Evolutionary conservation across 1,140 invertebrate genomes (phyloP).

Genomic region (Drosophila nannoptera): DNA sequence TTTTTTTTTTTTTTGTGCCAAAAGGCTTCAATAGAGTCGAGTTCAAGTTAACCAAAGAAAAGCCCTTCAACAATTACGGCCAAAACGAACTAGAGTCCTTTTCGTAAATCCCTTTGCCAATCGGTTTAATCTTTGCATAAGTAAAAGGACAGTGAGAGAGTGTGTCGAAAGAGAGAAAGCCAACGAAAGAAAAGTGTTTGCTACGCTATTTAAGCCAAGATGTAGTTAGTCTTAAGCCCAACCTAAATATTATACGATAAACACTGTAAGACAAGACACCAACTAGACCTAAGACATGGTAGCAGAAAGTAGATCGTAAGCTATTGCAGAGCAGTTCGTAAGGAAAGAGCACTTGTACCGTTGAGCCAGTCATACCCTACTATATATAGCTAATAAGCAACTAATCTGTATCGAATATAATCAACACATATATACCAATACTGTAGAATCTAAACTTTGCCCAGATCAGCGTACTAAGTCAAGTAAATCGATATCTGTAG

Average conservation of each 20-base stretch:
- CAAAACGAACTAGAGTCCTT: conserved; percentile 44
- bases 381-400: background rate
- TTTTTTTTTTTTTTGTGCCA: conserved; percentile 19
- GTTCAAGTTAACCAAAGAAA: conserved; percentile 31
- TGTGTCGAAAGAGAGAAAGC: conserved; percentile 12
- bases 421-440: background rate
- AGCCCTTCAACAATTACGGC: conserved; percentile 63
- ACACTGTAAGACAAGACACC: conserved; percentile 59
- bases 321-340: conserved; percentile 72
- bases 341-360: conserved; percentile 65
- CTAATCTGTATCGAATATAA: background rate
- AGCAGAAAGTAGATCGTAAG: conserved; percentile 25
- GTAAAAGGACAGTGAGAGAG: conserved; percentile 41
- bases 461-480: conserved; percentile 24
- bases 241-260: conserved; percentile 14
- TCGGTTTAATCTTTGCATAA: background rate
- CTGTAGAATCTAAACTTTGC: conserved; percentile 22
- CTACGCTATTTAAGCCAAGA: conserved; percentile 43
- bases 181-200: conserved; percentile 64
- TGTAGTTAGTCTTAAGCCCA: background rate
- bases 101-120: conserved; percentile 27
- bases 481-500: background rate
- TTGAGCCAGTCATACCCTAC: conserved; percentile 20
- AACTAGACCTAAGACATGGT: conserved; percentile 15
- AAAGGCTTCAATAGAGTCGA: conserved; percentile 11